Conservation (phyloP, 2,888 invertebrate genomes). For the Escarpia spicata region DNA sequence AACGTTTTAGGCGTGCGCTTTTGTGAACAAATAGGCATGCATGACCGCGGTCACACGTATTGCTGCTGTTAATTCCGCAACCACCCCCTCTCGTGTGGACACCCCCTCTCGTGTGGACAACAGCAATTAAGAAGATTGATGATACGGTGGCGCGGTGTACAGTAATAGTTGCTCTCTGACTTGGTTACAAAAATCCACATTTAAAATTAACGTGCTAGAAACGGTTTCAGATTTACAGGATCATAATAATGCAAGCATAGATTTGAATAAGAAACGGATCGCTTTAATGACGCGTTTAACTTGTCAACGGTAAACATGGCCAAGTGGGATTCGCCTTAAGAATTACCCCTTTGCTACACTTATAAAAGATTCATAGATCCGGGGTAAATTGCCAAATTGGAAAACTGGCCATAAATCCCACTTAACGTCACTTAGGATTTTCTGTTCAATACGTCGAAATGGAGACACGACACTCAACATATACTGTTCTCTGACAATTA, state of each 20-base stretch:
- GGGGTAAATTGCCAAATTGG: not conserved
- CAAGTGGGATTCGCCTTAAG: not conserved
- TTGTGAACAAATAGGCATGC: too few species aligned
- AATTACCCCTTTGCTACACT: not conserved
- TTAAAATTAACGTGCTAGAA: not conserved
- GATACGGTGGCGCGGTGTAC: not conserved
- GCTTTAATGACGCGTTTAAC: not conserved
- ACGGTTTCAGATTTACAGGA: not conserved
- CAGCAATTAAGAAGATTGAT: not conserved
- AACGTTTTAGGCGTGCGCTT: too few species aligned
- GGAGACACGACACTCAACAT: not conserved
- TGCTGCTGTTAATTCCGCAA: not conserved
- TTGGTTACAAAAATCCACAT: not conserved
- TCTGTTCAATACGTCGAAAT: not conserved
- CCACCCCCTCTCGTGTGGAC: not conserved
- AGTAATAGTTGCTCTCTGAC: not conserved
- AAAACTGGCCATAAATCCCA: not conserved
- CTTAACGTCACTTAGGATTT: not conserved
- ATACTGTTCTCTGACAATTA: too few species aligned
- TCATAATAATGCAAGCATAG: not conserved
- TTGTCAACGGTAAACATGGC: not conserved
- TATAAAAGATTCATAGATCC: not conserved
- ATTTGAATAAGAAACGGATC: not conserved
- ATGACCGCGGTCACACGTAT: not conserved
- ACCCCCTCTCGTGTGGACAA: not conserved